Evolutionary conservation across 2,797 vertebrate species (phyloP).

Genomic region (Masticophis lateralis): DNA sequence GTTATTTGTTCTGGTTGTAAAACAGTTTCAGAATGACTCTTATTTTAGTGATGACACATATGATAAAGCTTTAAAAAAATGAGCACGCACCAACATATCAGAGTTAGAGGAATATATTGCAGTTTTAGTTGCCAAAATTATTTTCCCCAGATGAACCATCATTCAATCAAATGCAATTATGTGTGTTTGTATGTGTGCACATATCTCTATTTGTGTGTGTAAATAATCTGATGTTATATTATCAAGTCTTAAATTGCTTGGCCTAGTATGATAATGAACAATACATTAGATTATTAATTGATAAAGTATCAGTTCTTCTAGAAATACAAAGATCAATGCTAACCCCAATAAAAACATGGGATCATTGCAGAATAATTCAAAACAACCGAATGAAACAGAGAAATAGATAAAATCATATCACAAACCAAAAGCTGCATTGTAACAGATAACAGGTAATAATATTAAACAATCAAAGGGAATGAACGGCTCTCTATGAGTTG

Average conservation of each 20-base stretch:
- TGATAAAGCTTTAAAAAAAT: conserved; percentile 12
- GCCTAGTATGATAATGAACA: not conserved
- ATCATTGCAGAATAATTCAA: not conserved
- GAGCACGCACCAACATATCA: not conserved
- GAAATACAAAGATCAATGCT: not conserved
- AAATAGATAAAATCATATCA: not conserved
- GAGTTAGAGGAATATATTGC: not conserved
- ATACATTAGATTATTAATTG: not conserved
- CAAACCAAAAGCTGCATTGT: not conserved
- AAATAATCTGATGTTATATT: not conserved
- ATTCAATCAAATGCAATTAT: not conserved
- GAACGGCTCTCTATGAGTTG: not conserved
- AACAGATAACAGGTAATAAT: not conserved
- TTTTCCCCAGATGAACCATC: not conserved
- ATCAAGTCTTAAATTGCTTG: not conserved
- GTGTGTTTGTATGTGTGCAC: not conserved
- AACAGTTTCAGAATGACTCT: conserved; percentile 40
- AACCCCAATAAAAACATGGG: not conserved
- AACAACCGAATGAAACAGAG: not conserved
- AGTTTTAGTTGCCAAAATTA: not conserved
- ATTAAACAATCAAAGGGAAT: not conserved
- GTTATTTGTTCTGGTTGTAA: conserved; percentile 33
- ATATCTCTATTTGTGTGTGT: not conserved
- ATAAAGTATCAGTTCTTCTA: not conserved
- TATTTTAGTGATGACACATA: conserved; percentile 26